These are phyloP conservation scores for Cathartes aura DNA, from an alignment of 2,113 vertebrate genomes.

Conservation along the genomic window DNA sequence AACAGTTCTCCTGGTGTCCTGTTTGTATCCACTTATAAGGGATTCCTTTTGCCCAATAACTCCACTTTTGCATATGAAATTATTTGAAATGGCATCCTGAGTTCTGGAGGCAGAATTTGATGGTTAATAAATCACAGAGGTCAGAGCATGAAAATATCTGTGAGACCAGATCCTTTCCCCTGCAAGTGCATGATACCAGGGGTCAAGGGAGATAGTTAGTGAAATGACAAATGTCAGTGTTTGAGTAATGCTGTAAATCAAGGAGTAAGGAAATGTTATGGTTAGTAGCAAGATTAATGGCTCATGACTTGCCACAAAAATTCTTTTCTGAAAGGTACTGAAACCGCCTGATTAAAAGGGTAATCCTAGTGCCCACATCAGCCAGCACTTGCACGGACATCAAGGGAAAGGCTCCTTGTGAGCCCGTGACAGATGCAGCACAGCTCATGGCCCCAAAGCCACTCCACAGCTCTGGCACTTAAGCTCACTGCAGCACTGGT, in stretches of 20 bases:
- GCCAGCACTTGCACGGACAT: neutral
- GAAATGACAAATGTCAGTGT: slow-evolving; percentile 8
- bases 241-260: neutral
- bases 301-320: slow-evolving; percentile 12
- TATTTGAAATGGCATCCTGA: neutral
- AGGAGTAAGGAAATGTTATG: slow-evolving; percentile 3
- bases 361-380: neutral
- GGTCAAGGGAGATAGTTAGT: neutral
- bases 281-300: neutral
- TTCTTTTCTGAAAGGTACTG: slow-evolving; percentile 31
- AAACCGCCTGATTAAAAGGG: neutral
- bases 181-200: slow-evolving; percentile 6
- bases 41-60: neutral
- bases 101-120: neutral
- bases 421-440: neutral
- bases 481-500: neutral
- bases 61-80: neutral
- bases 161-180: neutral
- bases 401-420: neutral
- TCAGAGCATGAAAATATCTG: neutral
- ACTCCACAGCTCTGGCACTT: neutral
- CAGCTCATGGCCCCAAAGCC: neutral
- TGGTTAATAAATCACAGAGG: neutral
- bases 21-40: neutral
- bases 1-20: neutral